Evolutionary conservation across 2,113 vertebrate genomes (phyloP), one percentile per base, ranked within the genome.

Genomic region (Candoia aspera): DNA sequence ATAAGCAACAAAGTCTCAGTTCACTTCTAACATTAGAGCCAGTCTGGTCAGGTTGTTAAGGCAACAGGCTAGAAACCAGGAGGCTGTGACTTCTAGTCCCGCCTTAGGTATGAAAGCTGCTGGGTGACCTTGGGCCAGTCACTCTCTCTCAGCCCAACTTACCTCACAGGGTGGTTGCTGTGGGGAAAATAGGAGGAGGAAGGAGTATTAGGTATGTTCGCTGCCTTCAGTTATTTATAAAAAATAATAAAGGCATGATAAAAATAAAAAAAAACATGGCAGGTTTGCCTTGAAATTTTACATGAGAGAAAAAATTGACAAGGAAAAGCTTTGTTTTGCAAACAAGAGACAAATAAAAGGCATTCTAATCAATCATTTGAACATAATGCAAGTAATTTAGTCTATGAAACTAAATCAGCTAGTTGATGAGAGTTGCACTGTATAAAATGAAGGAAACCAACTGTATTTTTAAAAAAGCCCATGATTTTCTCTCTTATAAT

Each of bases 231-330:
- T n/a, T n/a, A n/a, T n/a, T n/a, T n/a, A n/a, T n/a, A n/a, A n/a
- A n/a, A n/a, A n/a, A n/a, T n/a, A n/a, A n/a, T n/a, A n/a, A n/a
- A n/a, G n/a, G n/a, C n/a, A n/a, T n/a, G n/a, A n/a, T n/a, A n/a
- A n/a, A n/a, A n/a, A n/a, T n/a, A n/a, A n/a, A n/a, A n/a, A n/a
- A n/a, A n/a, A 55, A 0, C 79, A 84, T 37, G 59, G 2, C 6
- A 33, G 29, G 4, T 21, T 42, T 59, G n/a, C 13, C 87, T 83
- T 54, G 42, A 1, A 13, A 29, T 79, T 84, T 21, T 4, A 5
- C 55, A 29, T n/a, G 90, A 89, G 93, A 90, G 91, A 1, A 88
- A 95, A 94, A 93, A 58, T 42, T 53, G 26, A 55, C 53, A 73
- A 8, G 29, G 46, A 33, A 88, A 79, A 0, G 0, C 29, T 91